phyloP scores from a whole-genome alignment of 2,888 invertebrate genomes.

The Andricus curvator region DNA sequence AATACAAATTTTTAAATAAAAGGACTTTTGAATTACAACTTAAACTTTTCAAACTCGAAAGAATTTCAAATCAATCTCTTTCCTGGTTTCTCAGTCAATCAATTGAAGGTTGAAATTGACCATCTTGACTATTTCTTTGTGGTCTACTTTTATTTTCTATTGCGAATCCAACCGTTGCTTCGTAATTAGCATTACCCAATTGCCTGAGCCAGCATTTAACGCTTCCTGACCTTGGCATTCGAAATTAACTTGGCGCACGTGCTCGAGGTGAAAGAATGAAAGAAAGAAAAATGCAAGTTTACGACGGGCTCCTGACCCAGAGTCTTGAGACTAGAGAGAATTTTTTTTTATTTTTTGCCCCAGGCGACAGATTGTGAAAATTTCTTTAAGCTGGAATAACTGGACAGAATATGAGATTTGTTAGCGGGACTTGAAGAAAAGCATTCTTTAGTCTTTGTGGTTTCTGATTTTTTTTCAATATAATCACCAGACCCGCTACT shows the following conservation, averaged over 20 bases:
- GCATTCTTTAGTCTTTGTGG: neutral
- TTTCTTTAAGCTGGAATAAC: neutral
- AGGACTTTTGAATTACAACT: no score
- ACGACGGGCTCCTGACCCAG: constrained; percentile 11
- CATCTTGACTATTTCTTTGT: neutral
- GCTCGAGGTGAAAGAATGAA: constrained; percentile 14
- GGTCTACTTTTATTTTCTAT: constrained; percentile 13
- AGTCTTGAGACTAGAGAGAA: neutral
- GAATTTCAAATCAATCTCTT: no score
- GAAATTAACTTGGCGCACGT: constrained; percentile 12
- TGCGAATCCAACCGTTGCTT: no score
- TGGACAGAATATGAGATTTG: neutral
- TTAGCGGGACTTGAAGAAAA: constrained; percentile 2
- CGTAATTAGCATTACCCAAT: constrained; percentile 11
- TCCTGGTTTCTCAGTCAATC: neutral
- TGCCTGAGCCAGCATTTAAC: neutral
- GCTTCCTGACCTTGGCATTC: constrained; percentile 11
- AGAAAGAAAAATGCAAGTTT: constrained; percentile 25
- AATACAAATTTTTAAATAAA: no score
- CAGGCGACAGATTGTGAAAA: neutral
- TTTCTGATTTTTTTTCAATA: neutral
- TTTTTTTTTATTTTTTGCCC: neutral
- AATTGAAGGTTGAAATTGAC: neutral
- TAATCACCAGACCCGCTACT: neutral
- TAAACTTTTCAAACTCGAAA: no score